These are phyloP conservation scores for Eurosta solidaginis DNA, from an alignment of 1,140 invertebrate genomes.

Conservation along the genomic window DNA sequence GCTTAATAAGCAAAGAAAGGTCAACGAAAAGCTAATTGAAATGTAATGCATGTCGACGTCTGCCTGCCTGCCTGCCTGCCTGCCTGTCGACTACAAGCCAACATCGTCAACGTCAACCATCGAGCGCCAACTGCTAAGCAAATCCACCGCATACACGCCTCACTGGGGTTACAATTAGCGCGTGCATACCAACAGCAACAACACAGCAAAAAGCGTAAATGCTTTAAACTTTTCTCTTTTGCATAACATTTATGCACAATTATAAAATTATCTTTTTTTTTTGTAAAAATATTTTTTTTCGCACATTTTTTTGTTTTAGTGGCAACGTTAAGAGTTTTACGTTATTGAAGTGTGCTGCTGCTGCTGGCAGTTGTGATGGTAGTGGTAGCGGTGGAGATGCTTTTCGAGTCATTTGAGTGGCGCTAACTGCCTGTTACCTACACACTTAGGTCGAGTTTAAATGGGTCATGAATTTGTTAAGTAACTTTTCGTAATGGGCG, in stretches of 20 bases:
- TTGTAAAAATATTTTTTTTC: neutral
- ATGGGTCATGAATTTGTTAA: conserved; percentile 27
- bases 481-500: conserved; percentile 20
- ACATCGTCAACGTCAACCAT: neutral
- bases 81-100: no score
- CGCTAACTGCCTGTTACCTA: conserved; percentile 26
- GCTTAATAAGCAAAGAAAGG: neutral
- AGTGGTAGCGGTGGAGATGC: no score
- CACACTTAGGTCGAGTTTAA: conserved; percentile 25
- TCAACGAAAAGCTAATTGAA: conserved; percentile 16
- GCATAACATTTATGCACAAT: conserved; percentile 15
- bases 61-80: neutral
- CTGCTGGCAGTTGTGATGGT: no score
- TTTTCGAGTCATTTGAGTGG: conserved; percentile 17
- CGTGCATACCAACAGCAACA: neutral
- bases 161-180: conserved; percentile 6
- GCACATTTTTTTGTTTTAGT: neutral
- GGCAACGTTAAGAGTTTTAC: conserved; percentile 26
- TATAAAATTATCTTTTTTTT: neutral
- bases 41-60: conserved; percentile 23
- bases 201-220: neutral
- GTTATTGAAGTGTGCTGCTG: conserved; percentile 22
- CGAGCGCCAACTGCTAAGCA: neutral
- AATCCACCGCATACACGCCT: neutral
- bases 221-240: conserved; percentile 22